phyloP scores from a whole-genome alignment of 2,797 vertebrate species.

The Sphenopsis melanotis region DNA sequence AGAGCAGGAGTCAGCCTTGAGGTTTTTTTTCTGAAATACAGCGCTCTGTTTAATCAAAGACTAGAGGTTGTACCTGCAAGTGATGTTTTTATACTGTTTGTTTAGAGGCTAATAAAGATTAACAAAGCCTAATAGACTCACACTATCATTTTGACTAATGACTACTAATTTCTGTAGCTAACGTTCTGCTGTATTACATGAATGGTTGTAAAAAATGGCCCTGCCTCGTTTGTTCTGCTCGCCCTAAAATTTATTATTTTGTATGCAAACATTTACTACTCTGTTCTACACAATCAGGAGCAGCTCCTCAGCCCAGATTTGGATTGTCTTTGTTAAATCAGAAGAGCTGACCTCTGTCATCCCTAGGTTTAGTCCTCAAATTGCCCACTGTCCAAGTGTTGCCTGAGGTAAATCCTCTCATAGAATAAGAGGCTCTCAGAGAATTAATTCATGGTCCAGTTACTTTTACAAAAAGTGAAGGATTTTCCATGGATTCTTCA shows the following conservation, averaged over 20 bases:
- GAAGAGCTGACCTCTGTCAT: not conserved
- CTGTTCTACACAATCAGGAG: not conserved
- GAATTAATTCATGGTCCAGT: not conserved
- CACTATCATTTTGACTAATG: not conserved
- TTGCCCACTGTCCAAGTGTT: not conserved
- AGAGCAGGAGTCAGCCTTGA: not conserved
- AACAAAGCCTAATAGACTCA: not conserved
- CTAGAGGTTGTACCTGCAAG: not conserved
- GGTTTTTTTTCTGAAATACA: not conserved
- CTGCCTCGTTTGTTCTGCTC: not conserved
- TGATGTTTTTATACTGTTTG: not conserved
- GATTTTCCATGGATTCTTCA: not conserved
- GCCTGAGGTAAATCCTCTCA: not conserved
- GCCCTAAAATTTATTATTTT: not conserved
- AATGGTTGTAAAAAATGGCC: not conserved
- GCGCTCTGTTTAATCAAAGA: not conserved
- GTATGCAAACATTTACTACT: not conserved
- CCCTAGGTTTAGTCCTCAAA: not conserved
- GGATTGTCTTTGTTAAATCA: not conserved
- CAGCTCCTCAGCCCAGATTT: not conserved
- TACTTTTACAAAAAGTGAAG: not conserved
- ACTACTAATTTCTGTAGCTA: not conserved
- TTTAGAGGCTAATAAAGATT: conserved; percentile 16
- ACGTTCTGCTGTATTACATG: not conserved
- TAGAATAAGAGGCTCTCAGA: not conserved